These are phyloP conservation scores for Meta bourneti DNA, from an alignment of 2,888 invertebrate genomes.

Conservation along the genomic window DNA sequence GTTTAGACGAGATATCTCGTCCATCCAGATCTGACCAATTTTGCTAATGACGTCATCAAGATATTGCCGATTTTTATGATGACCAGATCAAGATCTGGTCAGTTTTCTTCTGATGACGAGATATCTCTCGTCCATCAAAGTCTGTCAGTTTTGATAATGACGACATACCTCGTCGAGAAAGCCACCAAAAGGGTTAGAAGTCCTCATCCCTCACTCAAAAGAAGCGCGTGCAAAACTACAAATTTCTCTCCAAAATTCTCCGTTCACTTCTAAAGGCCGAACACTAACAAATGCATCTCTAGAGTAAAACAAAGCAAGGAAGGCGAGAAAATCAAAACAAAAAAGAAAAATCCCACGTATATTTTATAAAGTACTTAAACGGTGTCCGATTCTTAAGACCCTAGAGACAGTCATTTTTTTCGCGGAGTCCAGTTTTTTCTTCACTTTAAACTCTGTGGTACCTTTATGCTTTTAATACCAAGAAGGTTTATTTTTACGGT, in stretches of 20 bases:
- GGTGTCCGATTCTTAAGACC: neutral
- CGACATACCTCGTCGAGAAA: too few species aligned
- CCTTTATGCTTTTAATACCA: conserved; percentile 37
- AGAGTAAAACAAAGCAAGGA: too few species aligned
- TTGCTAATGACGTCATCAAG: too few species aligned
- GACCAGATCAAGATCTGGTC: too few species aligned
- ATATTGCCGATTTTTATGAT: too few species aligned
- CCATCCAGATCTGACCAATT: too few species aligned
- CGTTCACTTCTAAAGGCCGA: neutral
- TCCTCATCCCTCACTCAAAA: too few species aligned
- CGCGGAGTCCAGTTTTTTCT: neutral
- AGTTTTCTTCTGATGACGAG: too few species aligned
- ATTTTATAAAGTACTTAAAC: conserved; percentile 30
- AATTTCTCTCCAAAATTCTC: neutral
- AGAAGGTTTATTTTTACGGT: conserved; percentile 1
- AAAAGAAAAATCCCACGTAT: neutral
- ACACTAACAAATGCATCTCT: neutral
- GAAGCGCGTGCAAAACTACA: neutral
- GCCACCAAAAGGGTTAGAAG: too few species aligned
- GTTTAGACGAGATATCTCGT: too few species aligned
- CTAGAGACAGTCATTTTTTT: neutral
- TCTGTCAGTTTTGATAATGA: too few species aligned
- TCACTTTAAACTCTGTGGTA: conserved; percentile 10
- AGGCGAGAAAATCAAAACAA: neutral
- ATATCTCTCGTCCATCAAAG: too few species aligned